Base-by-base conservation (phyloP, 2,113 vertebrate species). In the Eleginops maclovinus region DNA sequence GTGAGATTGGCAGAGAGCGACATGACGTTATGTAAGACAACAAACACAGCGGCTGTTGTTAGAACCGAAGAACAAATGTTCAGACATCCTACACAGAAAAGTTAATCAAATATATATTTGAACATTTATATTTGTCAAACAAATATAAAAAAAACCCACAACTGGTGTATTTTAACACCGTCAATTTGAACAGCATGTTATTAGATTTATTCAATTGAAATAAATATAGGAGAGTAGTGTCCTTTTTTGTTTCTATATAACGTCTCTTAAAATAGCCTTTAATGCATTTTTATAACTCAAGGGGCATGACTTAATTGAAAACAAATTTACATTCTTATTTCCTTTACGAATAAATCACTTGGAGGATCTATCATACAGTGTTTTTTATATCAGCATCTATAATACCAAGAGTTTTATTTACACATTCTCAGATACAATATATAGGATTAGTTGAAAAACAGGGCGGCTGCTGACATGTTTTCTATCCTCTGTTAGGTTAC, bases 1-100 rank as follows among this genome's bases (percentile, higher is more conserved):
- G 53, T 46, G 66, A 87, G 72, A 85, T 81, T 84, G 81, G 87
- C 65, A 61, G 75, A 89, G 77, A 83, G 75, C 43, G 53, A 50
- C 56, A 63, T 88, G 85, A 91, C 89, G 79, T 94, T 90, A 93
- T 84, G 84, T 87, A 89, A 90, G 75, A 89, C 81, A 92, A 93
- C 89, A 91, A 92, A 92, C 87, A 88, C 64, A 70, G 58, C 53
- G 31, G 28, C 70, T 85, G 88, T 84, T 88, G 84, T 83, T 77
- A 90, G 88, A 81, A 85, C 66, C 74, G n/a, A 53, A 75, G 5
- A 82, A 86, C 49, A 61, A 81, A 91, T 56, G 69, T 72, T 71
- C 61, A 87, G 59, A 63, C 64, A 40, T 41, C 54, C 51, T 73
- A 78, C 76, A 70, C 46, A 58, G 9, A 11, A 60, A 47, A 83